These are phyloP conservation scores for Brachyrhaphis roseni DNA, from an alignment of 2,797 vertebrate genomes.

Conservation along the genomic window DNA sequence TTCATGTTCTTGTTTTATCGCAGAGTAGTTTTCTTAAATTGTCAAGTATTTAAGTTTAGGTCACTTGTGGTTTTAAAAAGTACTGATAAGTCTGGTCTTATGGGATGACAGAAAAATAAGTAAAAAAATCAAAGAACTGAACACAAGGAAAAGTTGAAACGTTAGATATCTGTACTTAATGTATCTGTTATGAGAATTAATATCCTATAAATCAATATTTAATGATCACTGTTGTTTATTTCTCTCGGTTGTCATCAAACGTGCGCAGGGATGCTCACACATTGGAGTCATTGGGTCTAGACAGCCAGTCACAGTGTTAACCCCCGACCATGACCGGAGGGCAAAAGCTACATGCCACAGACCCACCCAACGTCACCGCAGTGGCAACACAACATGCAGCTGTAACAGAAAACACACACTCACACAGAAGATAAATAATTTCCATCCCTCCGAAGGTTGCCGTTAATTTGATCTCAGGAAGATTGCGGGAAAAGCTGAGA, in stretches of 20 bases:
- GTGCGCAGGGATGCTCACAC: conserved; percentile 28
- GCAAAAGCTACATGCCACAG: conserved; percentile 33
- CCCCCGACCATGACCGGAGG: conserved; percentile 44
- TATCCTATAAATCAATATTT: conserved; percentile 58
- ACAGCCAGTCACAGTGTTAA: conserved; percentile 48
- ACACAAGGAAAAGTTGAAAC: conserved; percentile 8
- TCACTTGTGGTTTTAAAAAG: conserved; percentile 10
- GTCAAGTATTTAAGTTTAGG: background rate
- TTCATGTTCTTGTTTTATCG: background rate
- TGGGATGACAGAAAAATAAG: background rate
- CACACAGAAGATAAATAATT: conserved; percentile 21
- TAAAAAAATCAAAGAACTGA: conserved; percentile 18
- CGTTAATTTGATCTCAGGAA: conserved; percentile 33
- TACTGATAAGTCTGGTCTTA: conserved; percentile 3
- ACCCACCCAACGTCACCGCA: conserved; percentile 35
- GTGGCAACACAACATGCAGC: conserved; percentile 18
- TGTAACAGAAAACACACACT: conserved; percentile 9
- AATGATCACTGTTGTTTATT: conserved; percentile 58
- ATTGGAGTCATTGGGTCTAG: conserved; percentile 62
- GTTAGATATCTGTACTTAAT: conserved; percentile 17
- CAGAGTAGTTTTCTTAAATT: background rate
- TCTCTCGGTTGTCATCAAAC: conserved; percentile 42
- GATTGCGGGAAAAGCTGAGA: conserved; percentile 13
- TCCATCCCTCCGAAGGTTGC: conserved; percentile 15
- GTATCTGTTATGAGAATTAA: conserved; percentile 42